Percentiles rank a stretch among this genome's conserved stretches.
Evolutionary conservation across 2,797 vertebrate genomes (phyloP).

Genomic region (Allochrocebus solatus): DNA sequence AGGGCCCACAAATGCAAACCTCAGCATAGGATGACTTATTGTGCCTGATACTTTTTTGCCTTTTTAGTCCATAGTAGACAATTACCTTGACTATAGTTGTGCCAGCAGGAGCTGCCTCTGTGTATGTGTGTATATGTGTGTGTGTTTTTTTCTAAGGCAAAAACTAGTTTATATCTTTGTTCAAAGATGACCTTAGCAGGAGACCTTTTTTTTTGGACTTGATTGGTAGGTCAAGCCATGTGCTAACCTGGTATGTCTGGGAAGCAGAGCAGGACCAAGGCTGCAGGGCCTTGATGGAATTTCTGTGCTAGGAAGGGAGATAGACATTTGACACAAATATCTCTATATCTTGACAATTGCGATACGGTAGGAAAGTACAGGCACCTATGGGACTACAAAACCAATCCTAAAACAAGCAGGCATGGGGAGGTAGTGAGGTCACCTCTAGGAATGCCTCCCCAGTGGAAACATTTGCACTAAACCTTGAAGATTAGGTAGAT

Average conservation of each 20-base stretch:
- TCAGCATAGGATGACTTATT: neutral
- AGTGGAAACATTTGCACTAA: neutral
- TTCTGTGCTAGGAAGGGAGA: neutral
- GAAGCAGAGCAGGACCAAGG: neutral
- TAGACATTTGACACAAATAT: neutral
- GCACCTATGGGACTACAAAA: neutral
- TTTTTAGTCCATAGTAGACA: neutral
- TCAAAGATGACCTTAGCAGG: neutral
- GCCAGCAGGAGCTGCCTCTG: neutral
- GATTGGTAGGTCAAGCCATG: neutral
- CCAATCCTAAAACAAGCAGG: neutral
- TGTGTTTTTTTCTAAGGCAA: neutral
- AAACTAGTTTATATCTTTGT: neutral
- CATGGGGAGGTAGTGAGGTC: neutral
- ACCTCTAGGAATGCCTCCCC: neutral
- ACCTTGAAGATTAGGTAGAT: neutral
- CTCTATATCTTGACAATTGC: neutral
- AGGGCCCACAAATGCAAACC: neutral
- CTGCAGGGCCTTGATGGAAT: neutral
- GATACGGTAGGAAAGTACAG: neutral
- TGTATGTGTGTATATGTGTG: neutral
- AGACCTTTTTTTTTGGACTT: neutral
- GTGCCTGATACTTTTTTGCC: neutral
- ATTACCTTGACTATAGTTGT: neutral
- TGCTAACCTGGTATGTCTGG: neutral